Base-by-base conservation (phyloP, 2,888 invertebrate species). In the Drosophila planitibia region DNA sequence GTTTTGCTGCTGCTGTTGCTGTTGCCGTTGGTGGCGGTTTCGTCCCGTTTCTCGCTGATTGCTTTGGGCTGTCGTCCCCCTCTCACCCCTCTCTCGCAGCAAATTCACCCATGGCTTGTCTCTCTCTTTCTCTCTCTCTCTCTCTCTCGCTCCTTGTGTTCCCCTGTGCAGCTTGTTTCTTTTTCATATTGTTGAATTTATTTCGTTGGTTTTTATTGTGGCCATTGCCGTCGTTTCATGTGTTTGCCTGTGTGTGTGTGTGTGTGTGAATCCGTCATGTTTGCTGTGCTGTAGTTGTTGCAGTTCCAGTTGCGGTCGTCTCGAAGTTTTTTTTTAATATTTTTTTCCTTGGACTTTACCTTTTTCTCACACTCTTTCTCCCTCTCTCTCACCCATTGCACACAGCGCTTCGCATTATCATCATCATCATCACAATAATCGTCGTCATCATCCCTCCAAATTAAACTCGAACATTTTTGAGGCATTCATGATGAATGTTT, bases 141-240 rank as follows among this genome's bases (percentile, higher is more conserved):
- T 16, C 37, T 37, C 35, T 35, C 4, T 4, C 4, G 35, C 35
- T 33, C 53, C 41, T 70, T 54, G 33, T 59, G 25, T 64, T 58
- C 67, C 78, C 61, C 70, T 80, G 75, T 81, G 85, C 82, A 80
- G 77, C 25, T 25, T 82, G 83, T 88, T 82, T 88, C 83, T 82
- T 86, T 86, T 86, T 88, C 88, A 88, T 86, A 88, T 88, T 88
- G 88, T 88, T 86, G 88, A 86, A 86, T 86, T 86, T 86, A 86
- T 86, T 85, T 86, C 83, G 88, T 85, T 88, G 88, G 83, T 76
- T 88, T 86, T 86, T 85, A 85, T 84, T 88, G 80, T 85, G 88
- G 80, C 77, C 72, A 68, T 72, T 70, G 70, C 75, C 68, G 66
- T 62, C 55, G 74, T 60, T 75, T 57, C 39, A 41, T 63, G 19